Base-by-base conservation (phyloP, 92 coral and sea anemone species). In the Palythoa heliodiscus region DNA sequence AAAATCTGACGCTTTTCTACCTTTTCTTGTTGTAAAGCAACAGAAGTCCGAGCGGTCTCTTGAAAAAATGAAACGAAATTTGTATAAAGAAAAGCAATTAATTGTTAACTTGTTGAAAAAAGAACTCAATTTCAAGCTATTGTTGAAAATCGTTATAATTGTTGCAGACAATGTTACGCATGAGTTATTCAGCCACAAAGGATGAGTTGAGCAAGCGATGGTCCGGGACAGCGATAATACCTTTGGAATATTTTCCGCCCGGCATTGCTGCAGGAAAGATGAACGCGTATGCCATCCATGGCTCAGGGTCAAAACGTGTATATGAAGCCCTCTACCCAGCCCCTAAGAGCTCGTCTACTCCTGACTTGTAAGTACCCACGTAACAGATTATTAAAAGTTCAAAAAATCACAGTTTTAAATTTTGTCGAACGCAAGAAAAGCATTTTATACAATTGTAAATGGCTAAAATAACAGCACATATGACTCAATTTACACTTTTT, bases 281-380 rank as follows among this genome's bases (percentile, higher is more conserved):
- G 88, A 97, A 97, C 82, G 99, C 99, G 39, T 94, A 92, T 61
- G 99, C 99, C 23, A 97, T 97, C 55, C 99, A 97, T 77, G 99
- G 99, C 19, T 87, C 99, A 52, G 95, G 95, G 11, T 82, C 71
- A 20, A 66, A 75, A 29, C 88, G 96, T 71, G 83, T 69, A 25
- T 94, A 97, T 86, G 89, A 94, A 53, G 89, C 99, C 20, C 94
- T 97, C 23, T 97, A 97, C 67, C 99, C 99, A 1, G 99, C 99
- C 11, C 79, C 91, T 12, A 82, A 71, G 22, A 90, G 88, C 54
- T 84, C 83, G 16, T 76, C 83, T 25, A 53, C 82, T 20, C 94
- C 99, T 50, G 98, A 97, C 74, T 97, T 97, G 99, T 97, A 82
- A 89, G 99, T 95, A 87, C 83, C 47, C 47, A 23, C 13, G 52